Evolutionary conservation across 2,888 invertebrate species (phyloP).

Genomic region (Cheilosia pagana): DNA sequence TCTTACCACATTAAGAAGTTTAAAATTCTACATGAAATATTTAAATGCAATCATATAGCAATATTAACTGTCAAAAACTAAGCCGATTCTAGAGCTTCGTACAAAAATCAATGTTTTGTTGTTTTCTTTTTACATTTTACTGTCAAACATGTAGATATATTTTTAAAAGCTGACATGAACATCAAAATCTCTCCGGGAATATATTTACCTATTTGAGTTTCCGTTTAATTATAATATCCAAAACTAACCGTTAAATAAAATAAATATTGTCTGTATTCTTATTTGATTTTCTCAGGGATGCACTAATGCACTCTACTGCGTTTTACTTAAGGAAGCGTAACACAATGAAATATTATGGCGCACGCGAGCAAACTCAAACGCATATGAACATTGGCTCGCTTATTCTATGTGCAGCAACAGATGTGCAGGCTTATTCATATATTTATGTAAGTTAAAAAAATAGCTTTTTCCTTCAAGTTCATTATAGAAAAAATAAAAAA

Average conservation of each 20-base stretch:
- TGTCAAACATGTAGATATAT: too few species aligned
- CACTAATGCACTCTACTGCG: constrained; percentile 1
- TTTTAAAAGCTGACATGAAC: too few species aligned
- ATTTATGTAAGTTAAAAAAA: neutral
- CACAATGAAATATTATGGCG: neutral
- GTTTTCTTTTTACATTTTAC: too few species aligned
- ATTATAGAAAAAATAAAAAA: neutral
- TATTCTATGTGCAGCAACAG: neutral
- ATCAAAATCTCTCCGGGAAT: too few species aligned
- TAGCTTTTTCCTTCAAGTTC: constrained; percentile 9
- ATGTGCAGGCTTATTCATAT: neutral
- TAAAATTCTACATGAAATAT: too few species aligned
- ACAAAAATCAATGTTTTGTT: too few species aligned
- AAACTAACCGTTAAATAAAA: neutral
- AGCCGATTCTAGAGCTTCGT: too few species aligned
- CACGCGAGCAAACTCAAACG: neutral
- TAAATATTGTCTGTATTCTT: neutral
- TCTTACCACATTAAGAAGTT: too few species aligned
- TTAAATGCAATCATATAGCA: too few species aligned
- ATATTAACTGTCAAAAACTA: too few species aligned
- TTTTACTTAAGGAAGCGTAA: neutral
- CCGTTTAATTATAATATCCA: neutral
- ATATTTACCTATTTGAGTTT: neutral
- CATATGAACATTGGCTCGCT: neutral
- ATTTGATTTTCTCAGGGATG: neutral